Conservation (phyloP, 2,797 vertebrate genomes). For the Scleropages formosus region DNA sequence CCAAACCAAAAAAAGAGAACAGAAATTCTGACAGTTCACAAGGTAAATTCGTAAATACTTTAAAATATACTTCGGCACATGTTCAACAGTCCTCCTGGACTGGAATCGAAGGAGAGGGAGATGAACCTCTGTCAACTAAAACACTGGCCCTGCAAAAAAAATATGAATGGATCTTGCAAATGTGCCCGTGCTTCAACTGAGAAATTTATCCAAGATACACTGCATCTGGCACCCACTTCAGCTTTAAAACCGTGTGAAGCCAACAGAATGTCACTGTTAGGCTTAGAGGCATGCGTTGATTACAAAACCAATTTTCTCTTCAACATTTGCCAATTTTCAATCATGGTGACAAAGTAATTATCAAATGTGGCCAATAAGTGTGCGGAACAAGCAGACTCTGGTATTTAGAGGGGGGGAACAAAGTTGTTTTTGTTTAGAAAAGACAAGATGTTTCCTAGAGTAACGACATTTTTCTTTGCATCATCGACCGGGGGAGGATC, state of each 20-base stretch:
- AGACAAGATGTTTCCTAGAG: background rate
- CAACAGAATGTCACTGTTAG: conserved; percentile 57
- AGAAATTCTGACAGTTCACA: too few relatives aligned
- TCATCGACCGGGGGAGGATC: conserved; percentile 4
- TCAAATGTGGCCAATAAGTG: conserved; percentile 41
- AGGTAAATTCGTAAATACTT: too few relatives aligned
- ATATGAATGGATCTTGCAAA: background rate
- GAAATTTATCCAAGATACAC: conserved; percentile 39
- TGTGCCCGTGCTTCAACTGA: conserved; percentile 31
- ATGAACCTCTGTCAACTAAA: background rate
- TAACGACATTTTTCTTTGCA: conserved; percentile 25
- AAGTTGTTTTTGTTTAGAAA: conserved; percentile 27
- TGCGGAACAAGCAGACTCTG: conserved; percentile 29
- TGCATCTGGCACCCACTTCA: conserved; percentile 39
- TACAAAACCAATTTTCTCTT: conserved; percentile 68
- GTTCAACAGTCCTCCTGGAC: too few relatives aligned
- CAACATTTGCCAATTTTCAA: conserved; percentile 67
- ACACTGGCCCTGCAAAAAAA: background rate
- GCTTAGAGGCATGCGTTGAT: conserved; percentile 65
- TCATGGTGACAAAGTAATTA: conserved; percentile 67
- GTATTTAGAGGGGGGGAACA: conserved; percentile 7
- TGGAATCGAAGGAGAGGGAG: too few relatives aligned
- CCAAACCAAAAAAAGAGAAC: too few relatives aligned
- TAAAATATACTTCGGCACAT: too few relatives aligned
- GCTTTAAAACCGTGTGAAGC: conserved; percentile 53